A percentile compares a stretch with the other conserved stretches of the same genome.
Conservation (phyloP, 2,888 invertebrate species). For the Mimas tiliae region DNA sequence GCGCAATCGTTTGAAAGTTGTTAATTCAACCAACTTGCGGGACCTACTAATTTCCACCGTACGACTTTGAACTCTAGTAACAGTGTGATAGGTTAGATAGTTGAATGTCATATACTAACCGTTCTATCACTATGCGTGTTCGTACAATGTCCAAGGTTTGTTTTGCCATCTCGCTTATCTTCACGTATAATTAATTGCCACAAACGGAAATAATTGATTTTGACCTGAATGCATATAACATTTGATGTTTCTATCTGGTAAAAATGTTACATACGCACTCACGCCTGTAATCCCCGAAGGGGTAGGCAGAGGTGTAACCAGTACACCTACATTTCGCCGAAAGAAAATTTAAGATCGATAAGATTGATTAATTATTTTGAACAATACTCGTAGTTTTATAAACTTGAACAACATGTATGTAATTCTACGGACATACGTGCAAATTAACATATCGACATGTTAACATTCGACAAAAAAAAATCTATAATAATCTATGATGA, state of each 20-base stretch:
- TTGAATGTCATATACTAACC: background rate
- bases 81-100: background rate
- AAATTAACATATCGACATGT: too few species aligned
- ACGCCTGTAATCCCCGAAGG: too few species aligned
- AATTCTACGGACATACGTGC: too few species aligned
- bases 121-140: background rate
- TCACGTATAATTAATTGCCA: slow-evolving; percentile 12
- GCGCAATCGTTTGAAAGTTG: slow-evolving; percentile 23
- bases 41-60: background rate
- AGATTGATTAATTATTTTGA: too few species aligned
- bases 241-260: background rate
- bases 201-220: slow-evolving; percentile 22
- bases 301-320: too few species aligned
- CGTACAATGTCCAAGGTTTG: slow-evolving; percentile 29
- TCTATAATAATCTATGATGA: too few species aligned
- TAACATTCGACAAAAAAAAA: too few species aligned
- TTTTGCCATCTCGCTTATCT: slow-evolving; percentile 26
- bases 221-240: background rate
- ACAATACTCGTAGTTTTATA: too few species aligned
- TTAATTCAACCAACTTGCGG: slow-evolving; percentile 9
- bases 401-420: too few species aligned
- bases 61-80: slow-evolving; percentile 13
- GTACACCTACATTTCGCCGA: too few species aligned
- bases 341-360: too few species aligned
- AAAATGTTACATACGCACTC: background rate